These are phyloP conservation scores for Cotesia chilonis DNA, from an alignment of 1,140 invertebrate species.

Conservation along the genomic window DNA sequence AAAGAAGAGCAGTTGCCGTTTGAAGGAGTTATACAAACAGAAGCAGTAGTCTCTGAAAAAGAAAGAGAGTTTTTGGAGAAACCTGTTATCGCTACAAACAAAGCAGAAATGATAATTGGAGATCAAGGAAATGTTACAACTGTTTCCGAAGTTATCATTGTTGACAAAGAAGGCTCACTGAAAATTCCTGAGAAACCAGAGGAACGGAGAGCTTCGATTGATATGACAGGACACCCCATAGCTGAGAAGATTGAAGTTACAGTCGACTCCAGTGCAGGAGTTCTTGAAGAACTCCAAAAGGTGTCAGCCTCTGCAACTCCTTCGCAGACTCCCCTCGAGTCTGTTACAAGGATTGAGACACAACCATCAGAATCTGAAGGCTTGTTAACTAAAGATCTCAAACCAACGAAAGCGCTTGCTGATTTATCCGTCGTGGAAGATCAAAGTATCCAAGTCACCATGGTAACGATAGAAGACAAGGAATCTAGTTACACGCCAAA, in stretches of 20 bases:
- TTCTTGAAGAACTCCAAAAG: slow-evolving; percentile 54
- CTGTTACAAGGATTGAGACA: slow-evolving; percentile 51
- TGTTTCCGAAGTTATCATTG: slow-evolving; percentile 60
- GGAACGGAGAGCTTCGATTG: slow-evolving; percentile 53
- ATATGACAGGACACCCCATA: slow-evolving; percentile 59
- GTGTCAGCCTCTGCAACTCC: slow-evolving; percentile 48
- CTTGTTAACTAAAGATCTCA: slow-evolving; percentile 47
- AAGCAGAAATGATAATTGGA: slow-evolving; percentile 58
- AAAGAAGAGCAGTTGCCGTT: slow-evolving; percentile 61
- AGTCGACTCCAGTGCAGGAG: slow-evolving; percentile 53
- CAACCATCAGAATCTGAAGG: slow-evolving; percentile 56
- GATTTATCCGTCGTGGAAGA: slow-evolving; percentile 54
- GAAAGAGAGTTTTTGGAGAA: slow-evolving; percentile 62
- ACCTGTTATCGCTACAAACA: slow-evolving; percentile 50
- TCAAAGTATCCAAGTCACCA: slow-evolving; percentile 55
- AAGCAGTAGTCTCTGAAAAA: slow-evolving; percentile 64
- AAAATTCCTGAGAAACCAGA: slow-evolving; percentile 49
- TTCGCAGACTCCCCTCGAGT: slow-evolving; percentile 54
- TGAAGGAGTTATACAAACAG: slow-evolving; percentile 65
- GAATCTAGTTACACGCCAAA: slow-evolving; percentile 58
- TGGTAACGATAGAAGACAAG: slow-evolving; percentile 63
- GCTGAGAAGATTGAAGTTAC: slow-evolving; percentile 62
- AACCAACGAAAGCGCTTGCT: slow-evolving; percentile 49
- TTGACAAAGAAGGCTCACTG: slow-evolving; percentile 66
- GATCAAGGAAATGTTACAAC: slow-evolving; percentile 61